Conservation (phyloP, 2,797 vertebrate genomes). For the Squalus acanthias region DNA sequence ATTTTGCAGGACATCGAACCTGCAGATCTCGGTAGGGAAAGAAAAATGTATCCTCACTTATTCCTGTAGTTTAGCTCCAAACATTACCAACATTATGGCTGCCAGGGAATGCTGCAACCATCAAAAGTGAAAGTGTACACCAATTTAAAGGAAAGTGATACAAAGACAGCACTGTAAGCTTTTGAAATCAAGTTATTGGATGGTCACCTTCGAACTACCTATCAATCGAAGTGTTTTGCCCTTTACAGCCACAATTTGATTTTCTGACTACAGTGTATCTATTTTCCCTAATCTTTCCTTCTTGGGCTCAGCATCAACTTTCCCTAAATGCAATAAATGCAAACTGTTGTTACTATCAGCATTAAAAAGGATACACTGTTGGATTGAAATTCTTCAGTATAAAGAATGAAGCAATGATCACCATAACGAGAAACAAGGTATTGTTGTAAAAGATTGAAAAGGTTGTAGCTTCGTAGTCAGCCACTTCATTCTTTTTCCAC, state of each 20-base stretch:
- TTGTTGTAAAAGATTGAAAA: constrained; percentile 99
- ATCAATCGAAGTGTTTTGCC: background rate
- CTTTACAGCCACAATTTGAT: background rate
- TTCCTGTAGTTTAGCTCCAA: background rate
- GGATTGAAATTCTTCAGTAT: constrained; percentile 97
- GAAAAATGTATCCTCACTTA: too few relatives aligned
- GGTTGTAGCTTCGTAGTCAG: constrained; percentile 95
- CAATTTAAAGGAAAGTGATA: background rate
- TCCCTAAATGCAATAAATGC: background rate
- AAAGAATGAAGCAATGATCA: constrained; percentile 93
- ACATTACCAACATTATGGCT: background rate
- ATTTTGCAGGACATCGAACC: background rate
- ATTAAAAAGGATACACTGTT: constrained; percentile 86
- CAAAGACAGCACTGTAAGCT: too few relatives aligned
- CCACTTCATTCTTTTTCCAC: constrained; percentile 99
- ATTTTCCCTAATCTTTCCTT: background rate
- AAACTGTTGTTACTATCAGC: background rate
- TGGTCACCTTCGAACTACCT: background rate
- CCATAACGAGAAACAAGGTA: constrained; percentile 87
- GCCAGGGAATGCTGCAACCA: background rate
- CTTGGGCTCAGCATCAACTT: background rate
- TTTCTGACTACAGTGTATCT: background rate
- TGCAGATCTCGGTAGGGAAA: background rate
- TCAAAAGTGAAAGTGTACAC: background rate
- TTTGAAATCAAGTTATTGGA: background rate